Evolutionary conservation across 2,797 vertebrate species (phyloP).

Genomic region (Rousettus madagascariensis): DNA sequence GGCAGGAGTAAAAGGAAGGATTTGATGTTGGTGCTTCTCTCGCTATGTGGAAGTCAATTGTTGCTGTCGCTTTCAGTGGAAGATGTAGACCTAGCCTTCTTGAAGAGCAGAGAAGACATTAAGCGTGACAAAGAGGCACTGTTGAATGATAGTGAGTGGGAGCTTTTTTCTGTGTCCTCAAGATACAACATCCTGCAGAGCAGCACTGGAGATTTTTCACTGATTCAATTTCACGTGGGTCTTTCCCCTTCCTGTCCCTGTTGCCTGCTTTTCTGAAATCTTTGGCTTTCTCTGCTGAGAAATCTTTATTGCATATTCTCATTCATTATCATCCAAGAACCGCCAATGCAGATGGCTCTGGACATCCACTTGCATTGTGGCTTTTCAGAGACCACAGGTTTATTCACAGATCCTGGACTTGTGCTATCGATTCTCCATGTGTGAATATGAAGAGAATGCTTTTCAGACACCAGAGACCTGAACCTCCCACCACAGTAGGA

Average conservation of each 20-base stretch:
- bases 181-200: constrained; percentile 84
- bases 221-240: constrained; percentile 91
- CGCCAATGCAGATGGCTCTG: not conserved
- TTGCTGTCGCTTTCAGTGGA: constrained; percentile 83
- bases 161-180: constrained; percentile 90
- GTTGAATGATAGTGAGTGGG: constrained; percentile 92
- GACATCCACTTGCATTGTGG: not conserved
- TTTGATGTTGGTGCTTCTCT: not conserved
- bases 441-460: not conserved
- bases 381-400: not conserved
- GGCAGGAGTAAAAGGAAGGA: not conserved
- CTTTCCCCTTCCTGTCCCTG: not conserved
- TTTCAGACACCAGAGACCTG: not conserved
- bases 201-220: constrained; percentile 86
- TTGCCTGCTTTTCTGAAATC: not conserved
- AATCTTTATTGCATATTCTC: not conserved
- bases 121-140: constrained; percentile 86
- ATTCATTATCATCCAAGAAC: not conserved
- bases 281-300: not conserved
- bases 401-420: not conserved
- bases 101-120: constrained; percentile 87
- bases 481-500: not conserved
- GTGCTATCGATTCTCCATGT: not conserved
- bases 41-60: not conserved
- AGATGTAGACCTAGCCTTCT: constrained; percentile 90